Evolutionary conservation across 2,113 vertebrate genomes (phyloP), one percentile per base, ranked within the genome.

Genomic region (Elachura formosa): DNA sequence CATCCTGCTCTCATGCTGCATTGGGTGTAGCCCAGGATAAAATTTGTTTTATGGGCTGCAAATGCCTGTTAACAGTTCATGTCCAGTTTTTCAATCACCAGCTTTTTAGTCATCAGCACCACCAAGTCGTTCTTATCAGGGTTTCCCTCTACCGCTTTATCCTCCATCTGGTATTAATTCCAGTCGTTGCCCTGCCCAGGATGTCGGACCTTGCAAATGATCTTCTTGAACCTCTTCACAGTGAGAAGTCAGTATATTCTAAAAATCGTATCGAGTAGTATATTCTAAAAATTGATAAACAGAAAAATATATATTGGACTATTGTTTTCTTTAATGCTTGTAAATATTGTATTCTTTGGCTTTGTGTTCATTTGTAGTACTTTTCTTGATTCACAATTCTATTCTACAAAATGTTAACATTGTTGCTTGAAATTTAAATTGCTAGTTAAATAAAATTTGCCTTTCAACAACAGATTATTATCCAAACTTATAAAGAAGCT

Each of bases 131-230:
- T 55, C 40, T 71, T 46, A 16, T 14, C 24, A 48, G 9, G 64
- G 11, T 20, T 63, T 48, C 21, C 14, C 48, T 48, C 34, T 6
- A 8, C 9, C 46, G 38, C n/a, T 25, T 21, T 13, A n/a, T 78
- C 25, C 34, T 71, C 29, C 5, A 29, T 9, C 20, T 0, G 0
- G 2, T 29, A 46, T 11, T 52, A 14, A 52, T 59, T 52, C 22
- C 26, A 38, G 54, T 29, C 21, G 26, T 36, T 23, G 26, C 3
- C 3, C 12, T 45, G 62, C 10, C 8, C 26, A 45, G 51, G 9
- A 2, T 33, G 33, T 22, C 48, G 25, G 41, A 41, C 31, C 14
- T 36, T 34, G 31, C 20, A 40, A 0, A 0, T 14, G n/a, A 13
- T 34, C 55, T 25, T 46, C 40, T 62, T 62, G 40, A 48, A 55